phyloP scores from a whole-genome alignment of 2,113 vertebrate species.

The Tamias sibiricus region DNA sequence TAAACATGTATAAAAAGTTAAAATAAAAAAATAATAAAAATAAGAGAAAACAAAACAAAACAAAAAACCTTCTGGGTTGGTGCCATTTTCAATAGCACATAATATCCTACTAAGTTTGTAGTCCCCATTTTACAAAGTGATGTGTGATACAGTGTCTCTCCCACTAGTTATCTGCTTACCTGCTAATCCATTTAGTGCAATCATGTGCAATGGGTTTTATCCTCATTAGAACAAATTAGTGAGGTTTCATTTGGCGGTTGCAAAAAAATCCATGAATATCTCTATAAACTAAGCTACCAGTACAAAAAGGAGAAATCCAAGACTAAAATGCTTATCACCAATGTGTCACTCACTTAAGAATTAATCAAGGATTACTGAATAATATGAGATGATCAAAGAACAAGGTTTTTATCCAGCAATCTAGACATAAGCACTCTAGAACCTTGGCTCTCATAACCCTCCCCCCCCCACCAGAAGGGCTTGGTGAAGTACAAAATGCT shows the following conservation, averaged over 20 bases:
- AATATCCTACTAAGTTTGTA: background rate
- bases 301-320: background rate
- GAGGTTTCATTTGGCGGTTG: slow-evolving; percentile 34
- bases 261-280: slow-evolving; percentile 7
- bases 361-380: slow-evolving; percentile 20
- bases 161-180: slow-evolving; percentile 29
- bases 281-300: background rate
- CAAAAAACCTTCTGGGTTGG: background rate
- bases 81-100: slow-evolving; percentile 9
- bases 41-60: background rate
- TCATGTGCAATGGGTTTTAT: slow-evolving; percentile 41
- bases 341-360: slow-evolving; percentile 36
- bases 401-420: background rate
- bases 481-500: background rate
- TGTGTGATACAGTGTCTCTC: background rate
- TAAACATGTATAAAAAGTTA: too few relatives aligned
- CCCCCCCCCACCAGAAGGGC: background rate
- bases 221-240: slow-evolving; percentile 59
- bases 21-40: too few relatives aligned
- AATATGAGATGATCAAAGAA: background rate
- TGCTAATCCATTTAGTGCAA: slow-evolving; percentile 58
- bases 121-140: background rate
- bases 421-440: background rate
- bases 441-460: slow-evolving; percentile 6
- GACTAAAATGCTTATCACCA: background rate